phyloP scores from a whole-genome alignment of 1,140 invertebrate genomes.

The Odontomachus brunneus region DNA sequence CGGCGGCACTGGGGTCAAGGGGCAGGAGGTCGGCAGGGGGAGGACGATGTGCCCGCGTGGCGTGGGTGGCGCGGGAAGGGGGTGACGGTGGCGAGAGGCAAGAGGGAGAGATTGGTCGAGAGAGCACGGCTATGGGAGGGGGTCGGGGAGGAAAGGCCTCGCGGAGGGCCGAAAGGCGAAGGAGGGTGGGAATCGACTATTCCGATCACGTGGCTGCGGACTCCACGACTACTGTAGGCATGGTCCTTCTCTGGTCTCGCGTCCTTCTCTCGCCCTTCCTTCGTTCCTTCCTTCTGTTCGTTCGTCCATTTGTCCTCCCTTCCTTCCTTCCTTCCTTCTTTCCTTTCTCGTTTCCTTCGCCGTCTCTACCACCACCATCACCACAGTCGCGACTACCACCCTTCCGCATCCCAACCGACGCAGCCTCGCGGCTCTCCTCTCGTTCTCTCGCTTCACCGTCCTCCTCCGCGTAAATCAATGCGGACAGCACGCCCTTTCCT shows the following conservation, averaged over 20 bases:
- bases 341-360: neutral
- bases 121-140: slow-evolving; percentile 61
- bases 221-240: slow-evolving; percentile 70
- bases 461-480: slow-evolving; percentile 79
- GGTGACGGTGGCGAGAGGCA: slow-evolving; percentile 21
- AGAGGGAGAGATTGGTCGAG: slow-evolving; percentile 18
- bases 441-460: slow-evolving; percentile 62
- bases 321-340: neutral
- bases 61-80: slow-evolving; percentile 26
- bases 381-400: neutral
- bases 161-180: slow-evolving; percentile 67
- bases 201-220: slow-evolving; percentile 83
- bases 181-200: slow-evolving; percentile 79
- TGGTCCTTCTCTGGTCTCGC: slow-evolving; percentile 33
- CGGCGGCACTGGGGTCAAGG: slow-evolving; percentile 25
- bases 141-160: slow-evolving; percentile 69
- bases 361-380: neutral
- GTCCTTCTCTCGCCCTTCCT: slow-evolving; percentile 15
- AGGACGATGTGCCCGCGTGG: slow-evolving; percentile 12
- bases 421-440: slow-evolving; percentile 41
- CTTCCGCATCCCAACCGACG: slow-evolving; percentile 2
- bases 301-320: neutral
- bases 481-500: slow-evolving; percentile 77
- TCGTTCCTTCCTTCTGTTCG: slow-evolving; percentile 7
- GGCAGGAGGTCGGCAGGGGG: no score